Evolutionary conservation across 2,888 invertebrate genomes (phyloP), one percentile per base, ranked within the genome.

Genomic region (Xestia xanthographa): DNA sequence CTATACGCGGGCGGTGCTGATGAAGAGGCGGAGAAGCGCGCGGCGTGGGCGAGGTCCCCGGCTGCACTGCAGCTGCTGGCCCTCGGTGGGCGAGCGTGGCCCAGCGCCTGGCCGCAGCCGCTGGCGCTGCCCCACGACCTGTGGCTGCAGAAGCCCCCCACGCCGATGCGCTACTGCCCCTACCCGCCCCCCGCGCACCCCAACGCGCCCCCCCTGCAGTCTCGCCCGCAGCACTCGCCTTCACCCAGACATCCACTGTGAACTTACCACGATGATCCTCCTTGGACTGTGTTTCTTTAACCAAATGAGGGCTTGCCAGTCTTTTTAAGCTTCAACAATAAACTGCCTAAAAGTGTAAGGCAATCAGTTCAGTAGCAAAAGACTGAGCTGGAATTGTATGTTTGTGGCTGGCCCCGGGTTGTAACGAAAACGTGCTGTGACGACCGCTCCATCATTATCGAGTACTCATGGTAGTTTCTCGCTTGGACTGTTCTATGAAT

Each of bases 81-180:
- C 79, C 95, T 97, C 62, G 98, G 97, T 79, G 97, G 97, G 20
- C 97, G 98, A 84, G 98, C 98, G 91, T 99, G 98, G 87, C 98
- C 98, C 92, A 98, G 98, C 97, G 98, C 98, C 92, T 98, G 91
- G 92, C 98, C 98, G 90, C 99, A 98, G 93, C 98, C 98, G 0
- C 98, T 98, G 89, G 96, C 98, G 50, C 96, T 98, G 71, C 98
- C 98, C 88, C 99, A 98, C 82, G 99, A 99, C 92, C 98, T 99
- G 17, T 99, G 99, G 97, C 98, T 99, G 97, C 99, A 99, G 97
- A 99, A 99, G 93, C 98, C 98, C 1, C 97, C 96, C 5, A 90
- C 96, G 48, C 96, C 97, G 1, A 95, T 97, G 22, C 97, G 97
- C 89, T 96, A 96, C 92, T 97, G 97, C 90, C 97, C 97, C 17